Evolutionary conservation across 1,140 invertebrate genomes (phyloP).

Genomic region (Drosophila nigrodunni): DNA sequence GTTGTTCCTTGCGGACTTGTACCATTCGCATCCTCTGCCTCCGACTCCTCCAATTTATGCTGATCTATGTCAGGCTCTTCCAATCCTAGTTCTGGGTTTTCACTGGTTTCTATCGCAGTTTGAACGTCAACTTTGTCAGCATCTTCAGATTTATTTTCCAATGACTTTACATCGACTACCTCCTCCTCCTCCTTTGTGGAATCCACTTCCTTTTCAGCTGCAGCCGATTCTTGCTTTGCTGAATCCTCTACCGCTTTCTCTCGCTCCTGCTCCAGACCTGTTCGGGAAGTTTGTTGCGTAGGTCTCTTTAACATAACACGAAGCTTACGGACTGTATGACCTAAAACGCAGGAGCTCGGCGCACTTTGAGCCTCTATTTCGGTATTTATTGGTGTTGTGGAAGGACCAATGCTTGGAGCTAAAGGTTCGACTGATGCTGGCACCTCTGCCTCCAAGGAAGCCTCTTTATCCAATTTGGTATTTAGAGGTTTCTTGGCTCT

Average conservation of each 20-base stretch:
- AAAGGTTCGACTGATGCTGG: background rate
- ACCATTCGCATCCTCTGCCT: too few relatives aligned
- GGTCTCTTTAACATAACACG: conserved; percentile 45
- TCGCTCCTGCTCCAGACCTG: background rate
- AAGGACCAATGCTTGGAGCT: background rate
- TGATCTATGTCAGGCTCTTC: background rate
- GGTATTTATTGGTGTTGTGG: background rate
- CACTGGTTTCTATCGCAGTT: background rate
- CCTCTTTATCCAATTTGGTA: background rate
- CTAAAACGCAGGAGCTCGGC: conserved; percentile 9
- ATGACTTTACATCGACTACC: background rate
- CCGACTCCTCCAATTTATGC: background rate
- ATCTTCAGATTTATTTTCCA: background rate
- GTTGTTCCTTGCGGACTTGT: conserved; percentile 51
- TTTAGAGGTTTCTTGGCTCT: background rate
- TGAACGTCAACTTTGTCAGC: too few relatives aligned
- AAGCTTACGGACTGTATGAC: conserved; percentile 40
- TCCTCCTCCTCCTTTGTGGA: background rate
- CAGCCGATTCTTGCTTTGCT: background rate
- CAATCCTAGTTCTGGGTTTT: background rate
- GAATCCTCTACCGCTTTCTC: background rate
- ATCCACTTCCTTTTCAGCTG: background rate
- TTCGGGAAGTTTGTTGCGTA: background rate
- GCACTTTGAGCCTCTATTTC: background rate
- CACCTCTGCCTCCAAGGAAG: background rate